Evolutionary conservation across 2,888 invertebrate genomes (phyloP).

Genomic region (Machimus atricapillus): DNA sequence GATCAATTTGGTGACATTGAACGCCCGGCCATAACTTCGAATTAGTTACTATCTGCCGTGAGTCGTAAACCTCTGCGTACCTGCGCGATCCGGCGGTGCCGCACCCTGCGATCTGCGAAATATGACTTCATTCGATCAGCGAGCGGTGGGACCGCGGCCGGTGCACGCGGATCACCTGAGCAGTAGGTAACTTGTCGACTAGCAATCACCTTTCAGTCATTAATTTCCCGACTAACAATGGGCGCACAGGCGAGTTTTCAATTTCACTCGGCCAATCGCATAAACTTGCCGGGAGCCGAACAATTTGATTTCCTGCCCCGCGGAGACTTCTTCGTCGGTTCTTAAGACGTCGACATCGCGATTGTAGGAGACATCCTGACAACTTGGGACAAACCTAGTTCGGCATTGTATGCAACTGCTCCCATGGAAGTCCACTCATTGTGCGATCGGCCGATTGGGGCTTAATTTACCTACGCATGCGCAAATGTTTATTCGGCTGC

Average conservation of each 20-base stretch:
- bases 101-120: constrained; percentile 16
- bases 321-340: neutral
- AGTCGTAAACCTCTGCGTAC: constrained; percentile 3
- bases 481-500: neutral
- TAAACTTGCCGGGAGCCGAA: neutral
- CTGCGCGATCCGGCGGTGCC: neutral
- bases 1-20: constrained; percentile 12
- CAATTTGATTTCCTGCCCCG: neutral
- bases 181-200: constrained; percentile 10
- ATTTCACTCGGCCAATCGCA: neutral
- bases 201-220: constrained; percentile 28
- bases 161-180: neutral
- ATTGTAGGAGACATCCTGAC: neutral
- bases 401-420: neutral
- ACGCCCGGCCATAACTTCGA: constrained; percentile 1
- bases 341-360: neutral
- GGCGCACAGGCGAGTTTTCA: constrained; percentile 19
- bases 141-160: neutral
- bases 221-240: constrained; percentile 33
- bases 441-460: constrained; percentile 20
- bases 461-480: constrained; percentile 39
- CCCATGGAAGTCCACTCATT: neutral
- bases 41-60: constrained; percentile 8
- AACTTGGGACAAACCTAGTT: neutral
- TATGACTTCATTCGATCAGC: constrained; percentile 32